A percentile compares a stretch with the other conserved stretches of the same genome.
Conservation (phyloP, 2,797 vertebrate genomes). For the Scomberomorus guttatus region DNA sequence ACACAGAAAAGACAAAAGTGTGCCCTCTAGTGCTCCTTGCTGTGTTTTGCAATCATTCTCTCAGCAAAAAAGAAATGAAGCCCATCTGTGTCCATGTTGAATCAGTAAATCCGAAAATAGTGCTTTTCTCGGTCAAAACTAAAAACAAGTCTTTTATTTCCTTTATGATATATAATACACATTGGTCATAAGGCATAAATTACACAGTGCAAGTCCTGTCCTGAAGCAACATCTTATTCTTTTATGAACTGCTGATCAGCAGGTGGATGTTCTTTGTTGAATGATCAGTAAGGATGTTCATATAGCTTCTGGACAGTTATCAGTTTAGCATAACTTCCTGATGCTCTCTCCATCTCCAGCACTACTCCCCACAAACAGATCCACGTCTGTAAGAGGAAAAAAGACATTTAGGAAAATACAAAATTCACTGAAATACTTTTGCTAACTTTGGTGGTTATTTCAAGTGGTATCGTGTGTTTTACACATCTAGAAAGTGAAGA, state of each 20-base stretch:
- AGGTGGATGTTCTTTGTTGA: slow-evolving; percentile 18
- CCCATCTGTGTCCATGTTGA: background rate
- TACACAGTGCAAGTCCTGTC: slow-evolving; percentile 56
- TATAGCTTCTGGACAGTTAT: background rate
- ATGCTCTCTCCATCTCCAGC: slow-evolving; percentile 4
- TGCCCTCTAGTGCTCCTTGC: slow-evolving; percentile 53
- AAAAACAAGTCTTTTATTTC: slow-evolving; percentile 57
- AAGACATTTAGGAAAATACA: background rate
- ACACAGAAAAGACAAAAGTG: slow-evolving; percentile 16
- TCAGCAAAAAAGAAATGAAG: background rate
- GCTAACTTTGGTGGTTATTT: background rate
- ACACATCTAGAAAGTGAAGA: background rate
- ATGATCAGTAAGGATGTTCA: background rate
- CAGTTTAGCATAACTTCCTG: slow-evolving; percentile 6
- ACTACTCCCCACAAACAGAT: slow-evolving; percentile 66
- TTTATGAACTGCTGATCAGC: slow-evolving; percentile 12
- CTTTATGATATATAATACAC: slow-evolving; percentile 34
- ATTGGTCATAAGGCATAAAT: slow-evolving; percentile 56
- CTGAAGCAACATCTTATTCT: slow-evolving; percentile 24
- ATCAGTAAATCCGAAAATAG: background rate
- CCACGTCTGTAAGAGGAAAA: slow-evolving; percentile 59
- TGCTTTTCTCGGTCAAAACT: slow-evolving; percentile 14
- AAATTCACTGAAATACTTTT: background rate
- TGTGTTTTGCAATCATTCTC: background rate
- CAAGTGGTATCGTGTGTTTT: background rate